These are phyloP conservation scores for Miltochrista miniata DNA, from an alignment of 2,888 invertebrate species.

Conservation along the genomic window DNA sequence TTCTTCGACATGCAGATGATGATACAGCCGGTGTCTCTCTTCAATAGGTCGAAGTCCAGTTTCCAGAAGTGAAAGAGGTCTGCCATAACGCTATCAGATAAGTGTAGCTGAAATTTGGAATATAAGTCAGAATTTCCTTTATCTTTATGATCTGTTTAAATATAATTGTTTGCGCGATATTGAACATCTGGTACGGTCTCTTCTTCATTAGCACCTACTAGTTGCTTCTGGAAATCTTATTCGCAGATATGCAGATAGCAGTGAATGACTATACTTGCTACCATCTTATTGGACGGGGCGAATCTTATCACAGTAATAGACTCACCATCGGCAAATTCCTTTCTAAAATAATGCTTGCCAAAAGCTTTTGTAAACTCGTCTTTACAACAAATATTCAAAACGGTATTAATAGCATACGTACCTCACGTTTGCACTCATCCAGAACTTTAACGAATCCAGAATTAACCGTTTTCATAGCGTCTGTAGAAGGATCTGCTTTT, in stretches of 20 bases:
- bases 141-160: not conserved
- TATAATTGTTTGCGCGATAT: too few relatives aligned
- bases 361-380: too few relatives aligned
- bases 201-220: too few relatives aligned
- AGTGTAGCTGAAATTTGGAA: constrained; percentile 45
- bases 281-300: too few relatives aligned
- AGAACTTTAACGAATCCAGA: constrained; percentile 59
- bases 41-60: constrained; percentile 51
- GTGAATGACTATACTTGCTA: too few relatives aligned
- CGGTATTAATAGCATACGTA: constrained; percentile 14
- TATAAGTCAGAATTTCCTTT: not conserved
- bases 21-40: constrained; percentile 58
- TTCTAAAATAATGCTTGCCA: too few relatives aligned
- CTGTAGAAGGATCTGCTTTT: constrained; percentile 41
- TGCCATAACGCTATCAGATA: constrained; percentile 51
- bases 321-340: too few relatives aligned
- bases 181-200: too few relatives aligned
- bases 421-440: constrained; percentile 61
- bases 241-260: too few relatives aligned
- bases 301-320: too few relatives aligned
- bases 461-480: constrained; percentile 55
- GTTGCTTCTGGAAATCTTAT: too few relatives aligned
- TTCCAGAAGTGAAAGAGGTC: constrained; percentile 69
- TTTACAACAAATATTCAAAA: too few relatives aligned
- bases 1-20: constrained; percentile 63